phyloP scores from a whole-genome alignment of 1,140 invertebrate genomes.

The Drosophila sp. region DNA sequence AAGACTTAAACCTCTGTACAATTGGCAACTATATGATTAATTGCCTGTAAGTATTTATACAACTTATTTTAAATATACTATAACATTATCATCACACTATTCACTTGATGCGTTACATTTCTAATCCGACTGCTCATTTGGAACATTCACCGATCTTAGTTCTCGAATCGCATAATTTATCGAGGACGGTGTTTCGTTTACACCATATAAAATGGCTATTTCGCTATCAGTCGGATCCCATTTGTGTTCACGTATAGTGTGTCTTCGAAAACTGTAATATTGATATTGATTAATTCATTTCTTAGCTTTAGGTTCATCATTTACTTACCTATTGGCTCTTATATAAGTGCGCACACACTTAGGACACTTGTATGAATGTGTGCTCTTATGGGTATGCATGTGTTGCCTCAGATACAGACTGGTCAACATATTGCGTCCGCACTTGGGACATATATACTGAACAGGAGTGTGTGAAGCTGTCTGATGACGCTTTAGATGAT shows the following conservation, averaged over 20 bases:
- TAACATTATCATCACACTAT: slow-evolving; percentile 2
- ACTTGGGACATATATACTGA: slow-evolving; percentile 52
- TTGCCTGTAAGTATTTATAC: background rate
- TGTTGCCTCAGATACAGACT: slow-evolving; percentile 49
- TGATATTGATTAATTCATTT: background rate
- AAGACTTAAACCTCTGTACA: slow-evolving; percentile 22
- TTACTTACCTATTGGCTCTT: slow-evolving; percentile 60
- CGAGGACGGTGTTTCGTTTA: background rate
- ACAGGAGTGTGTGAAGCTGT: slow-evolving; percentile 56
- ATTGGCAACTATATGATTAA: slow-evolving; percentile 1
- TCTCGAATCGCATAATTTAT: background rate
- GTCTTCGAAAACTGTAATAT: slow-evolving; percentile 49
- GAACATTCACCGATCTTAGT: slow-evolving; percentile 1
- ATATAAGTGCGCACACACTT: slow-evolving; percentile 62
- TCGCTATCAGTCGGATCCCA: slow-evolving; percentile 52
- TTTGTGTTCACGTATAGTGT: slow-evolving; percentile 56
- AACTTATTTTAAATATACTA: background rate
- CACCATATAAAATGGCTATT: slow-evolving; percentile 27
- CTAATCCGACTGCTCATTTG: slow-evolving; percentile 23
- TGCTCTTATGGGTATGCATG: slow-evolving; percentile 45
- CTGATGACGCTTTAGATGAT: slow-evolving; percentile 73
- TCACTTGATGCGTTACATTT: slow-evolving; percentile 8
- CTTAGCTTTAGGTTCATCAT: background rate
- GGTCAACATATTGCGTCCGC: slow-evolving; percentile 48
- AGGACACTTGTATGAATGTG: slow-evolving; percentile 57